Percentiles rank a stretch among this genome's conserved stretches.
These are phyloP conservation scores for Beroe ovata DNA, from an alignment of 37 sponge, comb jelly and placozoan genomes.

Conservation along the genomic window DNA sequence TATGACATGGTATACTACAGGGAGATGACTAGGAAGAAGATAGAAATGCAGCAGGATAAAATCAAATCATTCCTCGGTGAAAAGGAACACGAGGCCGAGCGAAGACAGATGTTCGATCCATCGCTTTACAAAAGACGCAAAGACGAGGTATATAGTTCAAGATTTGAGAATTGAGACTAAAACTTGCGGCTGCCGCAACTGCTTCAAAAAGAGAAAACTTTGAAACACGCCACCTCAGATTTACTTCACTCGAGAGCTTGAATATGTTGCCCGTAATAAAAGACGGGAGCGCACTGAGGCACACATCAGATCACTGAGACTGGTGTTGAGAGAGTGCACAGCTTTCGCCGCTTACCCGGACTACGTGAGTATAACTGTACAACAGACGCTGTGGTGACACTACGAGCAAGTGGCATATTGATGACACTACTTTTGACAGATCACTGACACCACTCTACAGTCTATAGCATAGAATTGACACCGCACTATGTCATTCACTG, in stretches of 20 bases:
- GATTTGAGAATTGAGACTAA: neutral
- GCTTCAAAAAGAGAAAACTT: no score
- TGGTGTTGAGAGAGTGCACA: conserved; percentile 17
- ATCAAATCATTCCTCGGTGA: neutral
- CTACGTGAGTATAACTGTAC: conserved; percentile 22
- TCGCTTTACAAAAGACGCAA: conserved; percentile 17
- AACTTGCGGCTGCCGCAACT: no score
- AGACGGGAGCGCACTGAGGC: neutral
- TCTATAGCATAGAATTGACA: no score
- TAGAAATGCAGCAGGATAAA: conserved; percentile 50
- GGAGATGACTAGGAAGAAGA: conserved; percentile 23
- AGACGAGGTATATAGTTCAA: conserved; percentile 17
- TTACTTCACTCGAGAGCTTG: conserved; percentile 22
- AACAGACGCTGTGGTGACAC: neutral
- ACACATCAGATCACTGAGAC: conserved; percentile 33
- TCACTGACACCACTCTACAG: no score
- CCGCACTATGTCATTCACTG: no score
- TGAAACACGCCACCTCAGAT: neutral
- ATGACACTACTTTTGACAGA: neutral
- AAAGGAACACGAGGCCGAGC: neutral
- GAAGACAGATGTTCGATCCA: conserved; percentile 9
- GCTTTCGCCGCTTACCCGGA: conserved; percentile 33
- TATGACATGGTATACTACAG: no score
- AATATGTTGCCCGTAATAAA: conserved; percentile 20
- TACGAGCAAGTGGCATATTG: neutral